Base-by-base conservation (phyloP, 2,888 invertebrate species). In the Xiphydria camelus region DNA sequence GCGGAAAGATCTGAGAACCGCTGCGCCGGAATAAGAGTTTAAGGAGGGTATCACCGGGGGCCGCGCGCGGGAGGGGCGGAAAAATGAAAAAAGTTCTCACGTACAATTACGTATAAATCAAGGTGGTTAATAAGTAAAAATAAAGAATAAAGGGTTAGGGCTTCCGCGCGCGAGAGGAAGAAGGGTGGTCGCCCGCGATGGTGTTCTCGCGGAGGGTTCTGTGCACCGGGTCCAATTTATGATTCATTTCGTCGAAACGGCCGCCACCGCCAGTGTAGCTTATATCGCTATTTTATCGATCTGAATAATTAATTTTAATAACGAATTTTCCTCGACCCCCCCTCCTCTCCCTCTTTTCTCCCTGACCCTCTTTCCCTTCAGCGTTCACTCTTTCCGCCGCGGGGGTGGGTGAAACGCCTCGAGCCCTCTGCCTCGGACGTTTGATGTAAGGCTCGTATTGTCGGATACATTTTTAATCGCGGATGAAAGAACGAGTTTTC, bases 251-350 rank as follows among this genome's bases (percentile, higher is more conserved):
- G 68, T 54, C 57, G 65, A 66, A 72, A 72, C 65, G 66, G 66
- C 68, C 65, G 67, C 59, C 59, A 56, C 64, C 64, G 63, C 58
- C 60, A 61, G 63, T 60, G 57, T 57, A 52, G 61, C 70, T 71
- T 70, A 70, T 68, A 71, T 73, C 70, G 68, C 68, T 65, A 65
- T 71, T 72, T 71, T 65, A 64, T 66, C 67, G 68, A 72, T 70
- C 64, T 71, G 72, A 73, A 72, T 73, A 72, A 70, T 73, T 73
- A 70, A 73, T 73, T 73, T 72, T 70, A 71, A 70, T 70, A 73
- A 71, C 67, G 70, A 70, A 71, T 71, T 72, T 64, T 61, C 59
- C 53, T 51, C 38, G 51, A 51, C 45, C 14, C 32, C 12, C 34
- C 38, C 23, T 35, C 48, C 43, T 41, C 34, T 38, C 43, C 32